Evolutionary conservation across 1,140 invertebrate genomes (phyloP).

Genomic region (Drosophila sechellia): DNA sequence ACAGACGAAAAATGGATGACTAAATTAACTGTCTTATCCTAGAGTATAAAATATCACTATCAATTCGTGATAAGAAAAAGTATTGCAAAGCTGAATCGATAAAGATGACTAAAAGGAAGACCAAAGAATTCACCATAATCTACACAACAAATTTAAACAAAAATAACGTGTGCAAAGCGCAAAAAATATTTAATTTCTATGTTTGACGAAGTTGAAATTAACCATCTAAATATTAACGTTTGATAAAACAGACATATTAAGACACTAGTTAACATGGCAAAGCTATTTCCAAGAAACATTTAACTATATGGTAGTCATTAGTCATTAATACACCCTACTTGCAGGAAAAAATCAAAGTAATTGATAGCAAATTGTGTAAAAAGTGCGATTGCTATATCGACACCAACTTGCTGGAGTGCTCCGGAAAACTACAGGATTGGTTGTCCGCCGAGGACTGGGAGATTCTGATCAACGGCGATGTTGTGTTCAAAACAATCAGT

Average conservation of each 20-base stretch:
- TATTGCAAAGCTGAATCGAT: not conserved
- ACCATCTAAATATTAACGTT: too few species aligned
- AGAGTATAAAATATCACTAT: not conserved
- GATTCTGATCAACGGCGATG: constrained; percentile 77
- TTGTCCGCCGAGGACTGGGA: constrained; percentile 82
- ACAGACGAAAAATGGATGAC: not conserved
- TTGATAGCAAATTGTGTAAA: constrained; percentile 69
- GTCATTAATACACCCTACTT: constrained; percentile 6
- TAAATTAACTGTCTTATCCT: too few species aligned
- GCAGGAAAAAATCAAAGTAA: constrained; percentile 32
- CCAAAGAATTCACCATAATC: not conserved
- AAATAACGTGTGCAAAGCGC: not conserved
- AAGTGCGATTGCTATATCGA: constrained; percentile 66
- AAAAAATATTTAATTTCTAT: not conserved
- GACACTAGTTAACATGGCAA: too few species aligned
- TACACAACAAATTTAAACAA: not conserved
- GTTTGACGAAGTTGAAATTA: not conserved
- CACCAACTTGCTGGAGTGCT: constrained; percentile 73
- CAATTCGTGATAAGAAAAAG: constrained; percentile 11
- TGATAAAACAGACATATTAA: too few species aligned
- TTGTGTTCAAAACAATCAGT: constrained; percentile 80
- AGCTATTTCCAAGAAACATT: too few species aligned
- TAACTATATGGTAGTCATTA: too few species aligned
- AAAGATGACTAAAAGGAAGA: constrained; percentile 1
- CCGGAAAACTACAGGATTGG: constrained; percentile 53